Evolutionary conservation across 2,888 invertebrate species (phyloP).

Genomic region (Mycalesis mineus): DNA sequence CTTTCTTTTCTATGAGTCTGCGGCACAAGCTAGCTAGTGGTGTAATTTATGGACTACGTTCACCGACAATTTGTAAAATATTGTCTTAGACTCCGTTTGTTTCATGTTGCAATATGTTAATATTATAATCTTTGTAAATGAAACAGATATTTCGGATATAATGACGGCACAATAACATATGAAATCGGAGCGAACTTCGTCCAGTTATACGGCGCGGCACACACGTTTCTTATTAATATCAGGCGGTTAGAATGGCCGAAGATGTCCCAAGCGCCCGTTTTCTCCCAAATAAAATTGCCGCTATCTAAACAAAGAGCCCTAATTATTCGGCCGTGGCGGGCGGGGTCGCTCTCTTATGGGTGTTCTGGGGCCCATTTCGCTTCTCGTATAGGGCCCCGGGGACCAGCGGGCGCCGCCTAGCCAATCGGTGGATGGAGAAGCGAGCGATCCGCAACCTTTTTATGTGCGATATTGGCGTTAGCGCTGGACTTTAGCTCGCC

Average conservation of each 20-base stretch:
- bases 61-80: constrained; percentile 38
- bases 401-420: constrained; percentile 81
- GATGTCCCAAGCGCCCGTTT: constrained; percentile 76
- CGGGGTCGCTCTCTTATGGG: constrained; percentile 84
- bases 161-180: constrained; percentile 30
- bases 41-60: constrained; percentile 64
- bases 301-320: constrained; percentile 81
- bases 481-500: constrained; percentile 49
- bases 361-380: constrained; percentile 83
- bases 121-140: too few species aligned
- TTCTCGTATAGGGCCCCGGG: constrained; percentile 81
- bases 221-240: constrained; percentile 77
- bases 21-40: constrained; percentile 43
- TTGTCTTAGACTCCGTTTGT: too few species aligned
- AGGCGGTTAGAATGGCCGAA: constrained; percentile 72
- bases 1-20: constrained; percentile 65
- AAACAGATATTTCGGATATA: background rate
- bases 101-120: too few species aligned
- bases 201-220: constrained; percentile 47
- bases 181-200: constrained; percentile 47
- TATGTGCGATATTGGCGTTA: constrained; percentile 73
- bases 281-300: constrained; percentile 80
- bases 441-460: constrained; percentile 78
- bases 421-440: constrained; percentile 79
- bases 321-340: constrained; percentile 82